A percentile compares a stretch with the other conserved stretches of the same genome.
Evolutionary conservation across 2,113 vertebrate genomes (phyloP).

Genomic region (Rhinopomastus cyanomelas): DNA sequence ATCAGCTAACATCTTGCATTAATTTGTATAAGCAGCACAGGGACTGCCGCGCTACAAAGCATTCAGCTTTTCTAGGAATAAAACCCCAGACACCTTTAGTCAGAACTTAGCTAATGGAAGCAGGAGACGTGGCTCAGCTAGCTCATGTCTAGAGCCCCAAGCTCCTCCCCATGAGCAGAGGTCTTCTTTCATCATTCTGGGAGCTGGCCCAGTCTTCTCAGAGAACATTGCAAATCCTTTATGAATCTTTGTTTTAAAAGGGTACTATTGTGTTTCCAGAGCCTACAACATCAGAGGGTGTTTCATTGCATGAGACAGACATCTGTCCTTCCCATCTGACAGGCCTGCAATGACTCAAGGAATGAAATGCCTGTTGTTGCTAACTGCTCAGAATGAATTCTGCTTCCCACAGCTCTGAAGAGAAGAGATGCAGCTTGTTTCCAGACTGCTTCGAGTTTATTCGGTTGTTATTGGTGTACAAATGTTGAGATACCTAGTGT

Average conservation of each 20-base stretch:
- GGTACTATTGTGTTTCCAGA: background rate
- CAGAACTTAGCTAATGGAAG: background rate
- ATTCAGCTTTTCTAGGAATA: background rate
- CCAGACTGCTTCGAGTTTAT: background rate
- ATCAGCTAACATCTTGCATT: background rate
- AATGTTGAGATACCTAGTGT: fast-evolving
- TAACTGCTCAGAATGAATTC: background rate
- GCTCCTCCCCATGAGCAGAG: background rate
- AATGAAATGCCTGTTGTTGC: background rate
- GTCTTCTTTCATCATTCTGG: background rate
- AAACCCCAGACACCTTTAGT: background rate
- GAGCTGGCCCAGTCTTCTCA: background rate
- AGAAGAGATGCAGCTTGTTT: background rate
- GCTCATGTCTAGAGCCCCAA: background rate
- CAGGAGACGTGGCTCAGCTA: background rate
- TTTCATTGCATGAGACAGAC: background rate
- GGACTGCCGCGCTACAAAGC: background rate
- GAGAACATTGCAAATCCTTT: background rate
- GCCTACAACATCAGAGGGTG: background rate
- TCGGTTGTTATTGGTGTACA: background rate
- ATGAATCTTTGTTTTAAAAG: background rate
- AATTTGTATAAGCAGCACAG: background rate
- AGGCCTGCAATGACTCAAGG: fast-evolving
- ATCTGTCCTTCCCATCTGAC: too few species aligned
- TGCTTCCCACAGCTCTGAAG: background rate